A percentile compares a stretch with the other conserved stretches of the same genome.
Evolutionary conservation across 2,113 vertebrate genomes (phyloP).

Genomic region (Ondatra zibethicus): DNA sequence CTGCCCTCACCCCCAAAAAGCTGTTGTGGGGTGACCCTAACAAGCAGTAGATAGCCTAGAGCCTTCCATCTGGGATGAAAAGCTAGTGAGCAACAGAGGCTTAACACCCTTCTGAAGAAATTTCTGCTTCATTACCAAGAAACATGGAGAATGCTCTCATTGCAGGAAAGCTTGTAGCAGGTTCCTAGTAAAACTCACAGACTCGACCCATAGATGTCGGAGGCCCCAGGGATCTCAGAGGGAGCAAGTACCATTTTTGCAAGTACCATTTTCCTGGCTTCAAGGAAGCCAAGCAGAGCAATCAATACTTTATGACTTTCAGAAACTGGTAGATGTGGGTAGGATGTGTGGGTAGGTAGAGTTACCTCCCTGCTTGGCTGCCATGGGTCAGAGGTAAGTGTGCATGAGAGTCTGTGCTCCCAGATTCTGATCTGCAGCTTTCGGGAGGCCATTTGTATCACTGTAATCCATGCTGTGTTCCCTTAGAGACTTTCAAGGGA

Average conservation of each 20-base stretch:
- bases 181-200: not conserved
- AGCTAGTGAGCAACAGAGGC: not conserved
- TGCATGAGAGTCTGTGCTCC: not conserved
- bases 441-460: not conserved
- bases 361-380: not conserved
- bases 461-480: not conserved
- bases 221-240: not conserved
- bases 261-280: not conserved
- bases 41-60: not conserved
- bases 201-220: not conserved
- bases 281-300: not conserved
- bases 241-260: not conserved
- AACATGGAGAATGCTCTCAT: not conserved
- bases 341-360: not conserved
- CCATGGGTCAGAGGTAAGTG: not conserved
- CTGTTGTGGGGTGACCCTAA: not conserved
- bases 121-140: not conserved
- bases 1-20: not conserved
- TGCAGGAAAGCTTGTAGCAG: not conserved
- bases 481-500: not conserved
- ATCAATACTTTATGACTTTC: not conserved
- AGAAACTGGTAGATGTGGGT: not conserved
- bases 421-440: not conserved
- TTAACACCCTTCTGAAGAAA: not conserved
- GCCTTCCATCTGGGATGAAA: not conserved